Evolutionary conservation across 2,797 vertebrate species (phyloP), one percentile per base, ranked within the genome.

Genomic region (Apogon hyalosoma): DNA sequence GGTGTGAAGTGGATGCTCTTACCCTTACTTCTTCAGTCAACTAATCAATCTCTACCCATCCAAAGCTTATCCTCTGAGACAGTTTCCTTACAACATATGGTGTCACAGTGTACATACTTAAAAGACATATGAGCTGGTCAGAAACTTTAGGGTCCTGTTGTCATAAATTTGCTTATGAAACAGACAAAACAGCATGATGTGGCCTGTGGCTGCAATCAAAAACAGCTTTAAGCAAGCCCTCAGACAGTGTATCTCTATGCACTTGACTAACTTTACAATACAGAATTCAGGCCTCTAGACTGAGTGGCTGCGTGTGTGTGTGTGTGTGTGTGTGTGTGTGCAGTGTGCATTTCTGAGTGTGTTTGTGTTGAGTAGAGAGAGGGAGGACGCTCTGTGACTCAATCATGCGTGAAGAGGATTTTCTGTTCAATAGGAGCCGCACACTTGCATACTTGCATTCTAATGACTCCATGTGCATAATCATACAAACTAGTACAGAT

Each of bases 391-490:
- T 84, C 74, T 84, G 73, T 85, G 84, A 84, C 70, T 89, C 85
- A 88, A 82, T 90, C 86, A 86, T 87, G 90, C 86, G 52, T 90
- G 87, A 89, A 90, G 85, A 90, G 82, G 83, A 89, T 88, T 87
- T 88, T 88, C 86, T 86, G 84, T 90, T 90, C 85, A 89, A 83
- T 85, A 82, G 79, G 79, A 90, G 87, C 87, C 79, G 73, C 84
- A 87, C 79, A 88, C 89, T 91, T 92, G 89, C 92, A 93, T 87
- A 89, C 90, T 87, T 90, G 90, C 90, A 92, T 93, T 86, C 90
- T 92, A 93, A 94, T 92, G 90, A 86, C 82, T 80, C 65, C 36
- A 64, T 77, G 64, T 68, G 78, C 79, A 89, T 82, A 82, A 86
- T 82, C 80, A 83, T 86, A 67, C 57, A 83, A 86, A 86, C 77